phyloP scores from a whole-genome alignment of 2,888 invertebrate species.

The Agrilus biguttatus region DNA sequence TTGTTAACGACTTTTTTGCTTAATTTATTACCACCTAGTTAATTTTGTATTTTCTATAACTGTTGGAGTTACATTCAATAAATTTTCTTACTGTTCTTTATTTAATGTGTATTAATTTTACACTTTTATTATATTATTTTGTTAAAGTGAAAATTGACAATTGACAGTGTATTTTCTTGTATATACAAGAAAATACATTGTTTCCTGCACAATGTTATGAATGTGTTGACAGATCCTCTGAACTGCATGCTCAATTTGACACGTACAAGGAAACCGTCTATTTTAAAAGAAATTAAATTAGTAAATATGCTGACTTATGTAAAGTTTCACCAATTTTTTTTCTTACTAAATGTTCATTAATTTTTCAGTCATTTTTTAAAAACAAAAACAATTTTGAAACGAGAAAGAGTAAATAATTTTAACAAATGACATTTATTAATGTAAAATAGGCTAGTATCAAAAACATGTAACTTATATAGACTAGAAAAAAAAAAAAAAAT shows the following conservation, averaged over 20 bases:
- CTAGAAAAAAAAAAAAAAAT: no score
- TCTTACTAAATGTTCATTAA: not conserved
- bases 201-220: slow-evolving; percentile 4
- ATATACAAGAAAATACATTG: no score
- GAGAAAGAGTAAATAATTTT: not conserved
- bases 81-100: no score
- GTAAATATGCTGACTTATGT: not conserved
- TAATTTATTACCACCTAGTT: no score
- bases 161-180: no score
- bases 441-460: not conserved
- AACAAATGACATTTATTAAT: not conserved
- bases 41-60: no score
- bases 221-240: slow-evolving; percentile 37
- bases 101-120: no score
- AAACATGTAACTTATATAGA: no score
- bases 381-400: slow-evolving; percentile 1
- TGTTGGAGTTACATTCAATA: no score
- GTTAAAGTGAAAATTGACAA: no score
- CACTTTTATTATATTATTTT: no score
- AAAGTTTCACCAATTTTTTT: slow-evolving; percentile 2
- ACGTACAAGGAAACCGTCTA: slow-evolving; percentile 44
- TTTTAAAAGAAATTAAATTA: slow-evolving; percentile 7
- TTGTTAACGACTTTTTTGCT: no score
- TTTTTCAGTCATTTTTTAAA: slow-evolving; percentile 1
- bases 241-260: slow-evolving; percentile 52